These are phyloP conservation scores for Pammene aurita DNA, from an alignment of 2,888 invertebrate genomes.

Conservation along the genomic window DNA sequence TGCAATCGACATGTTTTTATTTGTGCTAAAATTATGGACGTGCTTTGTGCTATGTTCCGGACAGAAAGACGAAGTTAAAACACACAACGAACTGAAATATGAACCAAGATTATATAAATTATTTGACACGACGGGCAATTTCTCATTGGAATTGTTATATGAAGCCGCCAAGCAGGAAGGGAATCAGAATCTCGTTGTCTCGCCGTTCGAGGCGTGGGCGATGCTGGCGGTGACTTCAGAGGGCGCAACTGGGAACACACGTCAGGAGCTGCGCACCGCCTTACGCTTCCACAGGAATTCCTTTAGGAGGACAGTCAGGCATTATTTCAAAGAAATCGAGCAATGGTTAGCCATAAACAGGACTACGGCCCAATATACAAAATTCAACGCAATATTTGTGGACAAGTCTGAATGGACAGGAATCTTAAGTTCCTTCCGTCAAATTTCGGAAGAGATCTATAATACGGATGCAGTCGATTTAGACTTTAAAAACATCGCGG, in stretches of 20 bases:
- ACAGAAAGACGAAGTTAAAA: constrained; percentile 37
- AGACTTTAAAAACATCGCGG: constrained; percentile 57
- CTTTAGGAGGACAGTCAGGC: constrained; percentile 38
- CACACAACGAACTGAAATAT: not conserved
- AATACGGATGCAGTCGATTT: constrained; percentile 58
- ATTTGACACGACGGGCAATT: constrained; percentile 70
- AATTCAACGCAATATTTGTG: constrained; percentile 69
- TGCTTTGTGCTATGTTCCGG: constrained; percentile 47
- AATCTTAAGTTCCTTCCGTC: constrained; percentile 54
- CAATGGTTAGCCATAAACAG: constrained; percentile 66
- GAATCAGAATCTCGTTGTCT: constrained; percentile 81
- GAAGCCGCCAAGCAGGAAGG: constrained; percentile 56
- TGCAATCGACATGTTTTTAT: constrained; percentile 10
- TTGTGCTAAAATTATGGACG: constrained; percentile 28
- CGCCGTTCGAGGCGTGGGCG: constrained; percentile 87
- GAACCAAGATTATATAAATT: constrained; percentile 54
- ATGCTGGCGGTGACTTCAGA: constrained; percentile 84
- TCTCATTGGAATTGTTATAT: constrained; percentile 70
- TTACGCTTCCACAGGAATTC: constrained; percentile 52
- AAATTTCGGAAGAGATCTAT: constrained; percentile 53
- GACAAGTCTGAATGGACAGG: constrained; percentile 47
- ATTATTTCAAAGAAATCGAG: constrained; percentile 57
- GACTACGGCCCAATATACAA: constrained; percentile 62
- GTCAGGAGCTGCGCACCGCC: constrained; percentile 73
- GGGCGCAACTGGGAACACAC: constrained; percentile 82